Percentiles rank a stretch among this genome's conserved stretches.
These are phyloP conservation scores for Apamea sordens DNA, from an alignment of 2,888 invertebrate genomes.

Conservation along the genomic window DNA sequence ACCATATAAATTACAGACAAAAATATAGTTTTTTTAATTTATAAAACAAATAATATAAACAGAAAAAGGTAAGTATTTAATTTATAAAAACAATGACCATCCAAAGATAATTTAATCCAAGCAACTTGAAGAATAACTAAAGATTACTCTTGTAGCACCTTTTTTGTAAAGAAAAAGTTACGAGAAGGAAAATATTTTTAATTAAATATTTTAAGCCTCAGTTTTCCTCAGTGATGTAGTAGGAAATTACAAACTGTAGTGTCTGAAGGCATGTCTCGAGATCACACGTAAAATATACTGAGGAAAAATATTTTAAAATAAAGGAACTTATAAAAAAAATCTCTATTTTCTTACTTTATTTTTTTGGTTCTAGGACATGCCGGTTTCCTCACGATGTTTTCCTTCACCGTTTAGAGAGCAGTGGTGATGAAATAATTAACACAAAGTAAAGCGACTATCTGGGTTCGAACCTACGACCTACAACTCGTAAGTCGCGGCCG, in stretches of 20 bases:
- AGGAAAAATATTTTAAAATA: not conserved
- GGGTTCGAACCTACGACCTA: too few relatives aligned
- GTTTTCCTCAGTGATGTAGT: conserved; percentile 34
- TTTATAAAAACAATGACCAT: not conserved
- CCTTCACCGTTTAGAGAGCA: too few relatives aligned
- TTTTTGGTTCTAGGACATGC: too few relatives aligned
- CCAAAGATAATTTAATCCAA: not conserved
- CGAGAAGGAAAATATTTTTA: conserved; percentile 27
- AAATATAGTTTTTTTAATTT: too few relatives aligned
- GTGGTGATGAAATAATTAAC: too few relatives aligned
- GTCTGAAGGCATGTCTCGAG: conserved; percentile 1
- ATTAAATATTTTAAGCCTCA: conserved; percentile 45
- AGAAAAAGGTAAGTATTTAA: not conserved
- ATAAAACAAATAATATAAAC: too few relatives aligned
- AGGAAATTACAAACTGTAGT: conserved; percentile 26
- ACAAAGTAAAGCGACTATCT: too few relatives aligned
- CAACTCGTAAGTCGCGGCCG: too few relatives aligned
- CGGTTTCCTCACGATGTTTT: too few relatives aligned
- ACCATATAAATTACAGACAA: too few relatives aligned
- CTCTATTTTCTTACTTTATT: not conserved
- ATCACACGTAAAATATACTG: conserved; percentile 16
- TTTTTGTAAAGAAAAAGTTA: conserved; percentile 18
- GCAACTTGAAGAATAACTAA: not conserved
- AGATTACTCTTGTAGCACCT: not conserved
- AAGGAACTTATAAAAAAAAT: too few relatives aligned